Base-by-base conservation (phyloP, 2,888 invertebrate genomes). In the Chymomyza fuscimana region DNA sequence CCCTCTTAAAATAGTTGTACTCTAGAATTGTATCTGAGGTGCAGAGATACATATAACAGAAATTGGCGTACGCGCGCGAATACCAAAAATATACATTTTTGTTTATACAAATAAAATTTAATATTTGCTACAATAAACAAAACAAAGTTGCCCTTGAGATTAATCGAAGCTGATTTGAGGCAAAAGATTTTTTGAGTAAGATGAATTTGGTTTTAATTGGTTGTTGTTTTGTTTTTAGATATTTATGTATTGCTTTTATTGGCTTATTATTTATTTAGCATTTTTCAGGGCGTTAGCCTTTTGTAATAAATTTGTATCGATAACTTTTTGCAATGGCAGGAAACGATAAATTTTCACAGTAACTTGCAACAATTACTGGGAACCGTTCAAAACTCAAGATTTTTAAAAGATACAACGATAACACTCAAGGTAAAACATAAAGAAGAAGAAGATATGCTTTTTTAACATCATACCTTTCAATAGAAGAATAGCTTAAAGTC, bases 31-130 rank as follows among this genome's bases (percentile, higher is more conserved):
- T 7, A 32, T 0, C 77, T 82, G 70, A 76, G 82, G 76, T 86
- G 83, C 77, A 70, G 77, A 84, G 76, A 70, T 76, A 80, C 77
- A 82, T 79, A 80, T 80, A 84, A 82, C 83, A 84, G 76, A 61
- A 50, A 67, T 59, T 25, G 29, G 76, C 61, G 87, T 87, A 82
- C 85, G 83, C 83, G 87, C 63, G 56, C 56, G 25, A 5, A 15
- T 22, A 19, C 16, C 61, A 32, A n/a, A 71, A 73, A 78, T 60
- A 25, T 63, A 40, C 12, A 70, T 19, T 72, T 61, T 72, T 61
- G 59, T 67, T 72, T 73, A 60, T 68, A 71, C 68, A 77, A 63
- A 64, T 65, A 65, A 58, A 66, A 67, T 76, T 76, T 68, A 74
- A 74, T 76, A 69, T 73, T 72, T 74, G 76, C 64, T 69, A 71